Evolutionary conservation across 2,113 vertebrate species (phyloP).

Genomic region (Motacilla tschutschensis): DNA sequence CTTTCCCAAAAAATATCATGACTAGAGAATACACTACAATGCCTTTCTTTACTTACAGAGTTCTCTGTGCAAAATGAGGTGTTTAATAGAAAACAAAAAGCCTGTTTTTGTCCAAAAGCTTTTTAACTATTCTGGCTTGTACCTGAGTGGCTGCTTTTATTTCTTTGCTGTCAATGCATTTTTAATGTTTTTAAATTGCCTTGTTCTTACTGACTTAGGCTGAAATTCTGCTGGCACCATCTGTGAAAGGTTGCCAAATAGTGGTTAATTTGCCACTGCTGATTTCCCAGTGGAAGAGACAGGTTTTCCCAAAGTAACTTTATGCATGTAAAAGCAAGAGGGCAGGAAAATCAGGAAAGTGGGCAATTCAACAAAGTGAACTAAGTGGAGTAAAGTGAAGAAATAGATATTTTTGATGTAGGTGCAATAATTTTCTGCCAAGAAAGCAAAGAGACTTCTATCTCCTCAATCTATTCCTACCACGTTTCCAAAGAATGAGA

Average conservation of each 20-base stretch:
- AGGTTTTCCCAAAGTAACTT: slow-evolving; percentile 1
- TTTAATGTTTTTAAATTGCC: slow-evolving; percentile 48
- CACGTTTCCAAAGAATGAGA: background rate
- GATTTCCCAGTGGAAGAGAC: slow-evolving; percentile 43
- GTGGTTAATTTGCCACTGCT: slow-evolving; percentile 15
- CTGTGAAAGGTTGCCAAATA: slow-evolving; percentile 8
- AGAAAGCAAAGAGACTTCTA: background rate
- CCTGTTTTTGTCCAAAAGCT: background rate
- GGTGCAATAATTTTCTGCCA: background rate
- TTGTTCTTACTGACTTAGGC: slow-evolving; percentile 25
- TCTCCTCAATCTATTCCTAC: background rate
- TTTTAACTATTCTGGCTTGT: background rate
- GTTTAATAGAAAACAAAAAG: background rate
- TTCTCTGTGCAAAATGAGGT: background rate
- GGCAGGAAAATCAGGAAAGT: background rate
- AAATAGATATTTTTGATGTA: background rate
- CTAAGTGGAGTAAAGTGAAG: background rate
- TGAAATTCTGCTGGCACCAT: slow-evolving; percentile 45
- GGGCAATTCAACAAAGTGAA: background rate
- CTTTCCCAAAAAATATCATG: background rate
- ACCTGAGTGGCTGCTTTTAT: background rate
- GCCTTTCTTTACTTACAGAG: background rate
- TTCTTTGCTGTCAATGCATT: slow-evolving; percentile 33
- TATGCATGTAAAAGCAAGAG: background rate
- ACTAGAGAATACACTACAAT: background rate